Base-by-base conservation (phyloP, 2,797 vertebrate genomes). In the Melopsittacus undulatus region DNA sequence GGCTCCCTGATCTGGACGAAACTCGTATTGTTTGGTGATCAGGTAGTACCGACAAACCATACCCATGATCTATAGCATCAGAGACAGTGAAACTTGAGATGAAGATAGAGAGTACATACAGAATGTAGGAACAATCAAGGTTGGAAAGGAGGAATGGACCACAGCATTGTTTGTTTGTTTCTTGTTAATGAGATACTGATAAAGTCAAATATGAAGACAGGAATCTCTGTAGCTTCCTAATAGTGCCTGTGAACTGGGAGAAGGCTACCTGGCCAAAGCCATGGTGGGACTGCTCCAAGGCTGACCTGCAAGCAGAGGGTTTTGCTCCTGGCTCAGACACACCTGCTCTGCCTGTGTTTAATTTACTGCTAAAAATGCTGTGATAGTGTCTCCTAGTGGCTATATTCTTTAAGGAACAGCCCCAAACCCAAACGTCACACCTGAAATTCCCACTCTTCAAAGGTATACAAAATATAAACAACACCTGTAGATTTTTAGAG, bases 341-440 rank as follows among this genome's bases (percentile, higher is more conserved):
- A 83, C 61, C 86, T 77, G 59, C 80, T 46, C 64, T 67, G 48
- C 32, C n/a, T 38, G 76, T 8, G 76, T 8, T 42, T 42, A 22
- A 59, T 34, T 34, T 24, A 40, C 27, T 23, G 7, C 49, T 13
- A 8, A 18, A 36, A 48, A 84, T 59, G 91, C 80, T 67, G 74
- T 75, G 77, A 81, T 2, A 94, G 83, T 92, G 92, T 79, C 95
- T 96, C 89, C 94, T 91, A 83, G 92, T 56, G 87, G 92, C 48
- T 92, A 2, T 8, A n/a, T 23, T 76, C 43, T 61, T 82, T 57
- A 78, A 88, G 66, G 43, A 79, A 38, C n/a, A 63, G 26, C 68
- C 32, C 13, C 49, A 48, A 69, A 62, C 42, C 38, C 76, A 87
- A 73, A 59, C 13, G 40, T 77, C 79, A 59, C 5, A 72, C 40